phyloP scores from a whole-genome alignment of 2,888 invertebrate species.

The Eubasilissa splendida region DNA sequence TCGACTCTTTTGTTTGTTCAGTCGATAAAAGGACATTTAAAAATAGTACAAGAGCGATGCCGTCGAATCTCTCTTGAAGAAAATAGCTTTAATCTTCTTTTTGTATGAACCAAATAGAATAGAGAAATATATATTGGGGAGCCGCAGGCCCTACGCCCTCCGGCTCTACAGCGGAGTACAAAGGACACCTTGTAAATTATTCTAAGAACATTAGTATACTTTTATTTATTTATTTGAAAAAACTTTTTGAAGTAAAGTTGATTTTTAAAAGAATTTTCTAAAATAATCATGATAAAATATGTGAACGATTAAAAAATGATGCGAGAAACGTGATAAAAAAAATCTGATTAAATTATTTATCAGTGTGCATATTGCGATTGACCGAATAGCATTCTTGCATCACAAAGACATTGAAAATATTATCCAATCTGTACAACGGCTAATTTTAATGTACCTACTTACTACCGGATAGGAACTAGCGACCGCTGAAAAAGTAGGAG shows the following conservation, averaged over 20 bases:
- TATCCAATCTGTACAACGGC: too few relatives aligned
- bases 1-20: constrained; percentile 38
- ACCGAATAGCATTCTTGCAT: too few relatives aligned
- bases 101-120: constrained; percentile 52
- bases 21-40: constrained; percentile 51
- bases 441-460: too few relatives aligned
- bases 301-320: too few relatives aligned
- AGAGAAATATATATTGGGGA: constrained; percentile 29
- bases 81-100: constrained; percentile 48
- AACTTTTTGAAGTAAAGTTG: not conserved
- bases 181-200: constrained; percentile 24
- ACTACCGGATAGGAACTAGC: too few relatives aligned
- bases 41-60: constrained; percentile 51
- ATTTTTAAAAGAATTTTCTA: not conserved
- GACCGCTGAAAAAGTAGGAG: too few relatives aligned
- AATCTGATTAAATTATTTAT: too few relatives aligned
- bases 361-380: too few relatives aligned
- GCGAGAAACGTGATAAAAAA: too few relatives aligned
- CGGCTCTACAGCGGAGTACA: constrained; percentile 6
- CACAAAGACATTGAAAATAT: too few relatives aligned
- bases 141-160: constrained; percentile 36
- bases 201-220: constrained; percentile 13
- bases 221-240: not conserved
- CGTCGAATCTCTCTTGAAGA: constrained; percentile 31
- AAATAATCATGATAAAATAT: not conserved